phyloP scores from a whole-genome alignment of 2,113 vertebrate species.

The Pelecanus crispus region DNA sequence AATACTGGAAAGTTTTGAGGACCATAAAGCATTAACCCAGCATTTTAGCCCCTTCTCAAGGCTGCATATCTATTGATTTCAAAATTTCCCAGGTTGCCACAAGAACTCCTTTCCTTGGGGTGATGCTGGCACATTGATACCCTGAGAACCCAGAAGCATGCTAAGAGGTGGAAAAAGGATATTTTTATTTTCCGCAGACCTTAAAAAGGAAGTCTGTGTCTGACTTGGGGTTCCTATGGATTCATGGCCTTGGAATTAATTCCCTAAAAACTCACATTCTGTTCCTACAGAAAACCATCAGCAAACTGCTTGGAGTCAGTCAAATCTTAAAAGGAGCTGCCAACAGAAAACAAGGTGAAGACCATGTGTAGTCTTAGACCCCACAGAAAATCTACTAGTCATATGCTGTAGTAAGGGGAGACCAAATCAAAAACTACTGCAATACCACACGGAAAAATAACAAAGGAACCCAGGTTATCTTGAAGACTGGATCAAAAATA shows the following conservation, averaged over 20 bases:
- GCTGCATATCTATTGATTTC: neutral
- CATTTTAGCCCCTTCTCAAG: neutral
- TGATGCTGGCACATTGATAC: neutral
- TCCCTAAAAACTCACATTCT: neutral
- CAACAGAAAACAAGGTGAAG: neutral
- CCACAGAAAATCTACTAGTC: neutral
- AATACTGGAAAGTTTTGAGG: neutral
- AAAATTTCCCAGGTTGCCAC: neutral
- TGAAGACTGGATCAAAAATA: neutral
- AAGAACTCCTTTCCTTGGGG: neutral
- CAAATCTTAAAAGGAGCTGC: neutral
- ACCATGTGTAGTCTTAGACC: neutral
- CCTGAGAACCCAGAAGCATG: neutral
- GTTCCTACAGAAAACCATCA: neutral
- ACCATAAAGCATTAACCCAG: neutral
- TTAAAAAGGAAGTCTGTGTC: neutral
- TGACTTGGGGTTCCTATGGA: neutral
- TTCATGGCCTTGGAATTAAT: neutral
- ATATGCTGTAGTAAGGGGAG: neutral
- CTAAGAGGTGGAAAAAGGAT: neutral
- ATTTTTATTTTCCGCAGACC: neutral
- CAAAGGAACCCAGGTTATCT: neutral
- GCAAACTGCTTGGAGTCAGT: neutral
- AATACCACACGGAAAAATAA: neutral
- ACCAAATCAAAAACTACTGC: neutral